These are phyloP conservation scores for Saimiri boliviensis DNA, from an alignment of 2,113 vertebrate species.

Conservation along the genomic window DNA sequence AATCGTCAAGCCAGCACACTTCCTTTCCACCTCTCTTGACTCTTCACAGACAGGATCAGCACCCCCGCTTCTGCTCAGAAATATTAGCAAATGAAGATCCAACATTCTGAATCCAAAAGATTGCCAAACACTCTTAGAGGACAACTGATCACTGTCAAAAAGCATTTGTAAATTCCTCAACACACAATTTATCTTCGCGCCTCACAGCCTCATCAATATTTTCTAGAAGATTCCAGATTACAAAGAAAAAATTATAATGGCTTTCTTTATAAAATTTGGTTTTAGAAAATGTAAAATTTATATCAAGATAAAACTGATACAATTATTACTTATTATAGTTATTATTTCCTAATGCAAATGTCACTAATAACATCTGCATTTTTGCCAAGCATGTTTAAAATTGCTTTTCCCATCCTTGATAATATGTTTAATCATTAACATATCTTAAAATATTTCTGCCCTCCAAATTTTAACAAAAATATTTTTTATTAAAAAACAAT, in stretches of 20 bases:
- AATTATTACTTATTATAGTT: conserved; percentile 11
- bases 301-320: not conserved
- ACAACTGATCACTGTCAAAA: not conserved
- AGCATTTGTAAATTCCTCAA: not conserved
- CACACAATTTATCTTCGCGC: not conserved
- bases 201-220: not conserved
- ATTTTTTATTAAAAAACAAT: conserved; percentile 5
- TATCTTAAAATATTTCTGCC: conserved; percentile 18
- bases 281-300: conserved; percentile 39
- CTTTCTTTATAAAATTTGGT: conserved; percentile 27
- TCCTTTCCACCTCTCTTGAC: not conserved
- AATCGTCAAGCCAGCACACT: not conserved
- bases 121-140: not conserved
- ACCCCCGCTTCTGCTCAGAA: not conserved
- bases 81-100: not conserved
- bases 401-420: not conserved
- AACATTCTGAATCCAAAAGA: not conserved
- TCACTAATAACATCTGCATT: not conserved
- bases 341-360: conserved; percentile 11
- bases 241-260: not conserved
- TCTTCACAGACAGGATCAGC: not conserved
- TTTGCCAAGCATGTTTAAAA: not conserved
- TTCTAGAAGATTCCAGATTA: not conserved
- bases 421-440: conserved; percentile 10
- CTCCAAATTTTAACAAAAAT: conserved; percentile 41